phyloP scores from a whole-genome alignment of 2,797 vertebrate genomes.

The Tokudaia muenninki region DNA sequence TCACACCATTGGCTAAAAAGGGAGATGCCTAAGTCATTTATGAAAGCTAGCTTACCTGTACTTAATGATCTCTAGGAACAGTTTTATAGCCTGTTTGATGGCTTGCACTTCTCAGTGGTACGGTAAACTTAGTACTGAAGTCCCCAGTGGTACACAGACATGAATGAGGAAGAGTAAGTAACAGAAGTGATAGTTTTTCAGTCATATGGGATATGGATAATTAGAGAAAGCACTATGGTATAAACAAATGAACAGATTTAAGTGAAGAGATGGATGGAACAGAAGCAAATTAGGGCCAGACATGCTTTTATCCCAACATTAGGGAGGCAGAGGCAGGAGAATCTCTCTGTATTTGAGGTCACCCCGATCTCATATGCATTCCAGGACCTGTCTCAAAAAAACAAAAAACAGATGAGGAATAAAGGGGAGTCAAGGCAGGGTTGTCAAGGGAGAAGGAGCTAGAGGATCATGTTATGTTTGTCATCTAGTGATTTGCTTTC shows the following conservation, averaged over 20 bases:
- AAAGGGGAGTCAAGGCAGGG: not conserved
- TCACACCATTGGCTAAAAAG: not conserved
- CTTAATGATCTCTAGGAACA: not conserved
- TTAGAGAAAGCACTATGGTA: constrained; percentile 20
- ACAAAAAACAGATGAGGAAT: not conserved
- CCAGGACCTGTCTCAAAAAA: not conserved
- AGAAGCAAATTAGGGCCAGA: not conserved
- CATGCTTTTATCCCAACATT: not conserved
- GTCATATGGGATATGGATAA: not conserved
- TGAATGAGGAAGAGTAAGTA: not conserved
- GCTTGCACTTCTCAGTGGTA: not conserved
- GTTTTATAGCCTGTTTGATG: not conserved
- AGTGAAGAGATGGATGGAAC: not conserved
- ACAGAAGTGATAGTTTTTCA: not conserved
- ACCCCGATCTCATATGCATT: not conserved
- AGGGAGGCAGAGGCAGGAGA: not conserved
- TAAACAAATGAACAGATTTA: constrained; percentile 27
- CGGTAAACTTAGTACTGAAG: not conserved
- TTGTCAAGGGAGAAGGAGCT: constrained; percentile 18
- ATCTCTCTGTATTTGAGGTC: not conserved
- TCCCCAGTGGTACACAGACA: not conserved
- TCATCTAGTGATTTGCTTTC: constrained; percentile 11
- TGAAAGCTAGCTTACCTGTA: constrained; percentile 8
- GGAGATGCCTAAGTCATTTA: not conserved
- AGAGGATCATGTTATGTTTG: not conserved